Conservation (phyloP, 2,113 vertebrate genomes). For the Atractosteus spatula region DNA sequence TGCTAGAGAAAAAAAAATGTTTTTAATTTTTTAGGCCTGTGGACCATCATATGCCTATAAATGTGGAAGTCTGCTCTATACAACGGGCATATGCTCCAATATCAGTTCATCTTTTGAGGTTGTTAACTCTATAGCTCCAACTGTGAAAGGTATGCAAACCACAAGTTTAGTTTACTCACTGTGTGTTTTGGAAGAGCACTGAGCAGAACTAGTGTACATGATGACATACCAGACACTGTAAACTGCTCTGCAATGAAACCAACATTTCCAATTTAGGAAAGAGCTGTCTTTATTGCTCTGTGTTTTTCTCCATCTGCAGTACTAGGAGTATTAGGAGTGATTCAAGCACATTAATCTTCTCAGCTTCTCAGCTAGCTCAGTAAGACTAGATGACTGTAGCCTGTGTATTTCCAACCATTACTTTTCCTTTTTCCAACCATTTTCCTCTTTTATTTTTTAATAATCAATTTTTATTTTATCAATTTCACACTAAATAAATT, state of each 20-base stretch:
- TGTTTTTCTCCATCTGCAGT: conserved; percentile 30
- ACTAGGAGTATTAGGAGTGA: conserved; percentile 7
- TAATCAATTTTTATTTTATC: too few species aligned
- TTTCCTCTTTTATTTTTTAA: too few species aligned
- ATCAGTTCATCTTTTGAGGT: conserved; percentile 88
- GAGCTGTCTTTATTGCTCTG: conserved; percentile 47
- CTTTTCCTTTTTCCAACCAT: too few species aligned
- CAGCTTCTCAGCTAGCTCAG: too few species aligned
- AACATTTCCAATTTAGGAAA: conserved; percentile 83
- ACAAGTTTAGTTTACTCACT: conserved; percentile 19
- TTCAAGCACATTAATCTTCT: conserved; percentile 17
- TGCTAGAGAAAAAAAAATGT: too few species aligned
- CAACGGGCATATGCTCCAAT: conserved; percentile 90
- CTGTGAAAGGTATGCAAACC: conserved; percentile 76
- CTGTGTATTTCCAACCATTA: too few species aligned
- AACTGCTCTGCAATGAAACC: conserved; percentile 53
- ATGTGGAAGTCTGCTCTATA: conserved; percentile 87
- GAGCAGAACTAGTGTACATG: conserved; percentile 51
- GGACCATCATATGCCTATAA: conserved; percentile 93
- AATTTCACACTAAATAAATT: too few species aligned
- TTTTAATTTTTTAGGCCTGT: conserved; percentile 72
- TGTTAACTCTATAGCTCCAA: conserved; percentile 77
- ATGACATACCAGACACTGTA: conserved; percentile 61
- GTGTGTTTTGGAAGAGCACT: conserved; percentile 33
- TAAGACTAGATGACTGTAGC: too few species aligned